Evolutionary conservation across 2,113 vertebrate genomes (phyloP), one percentile per base, ranked within the genome.

Genomic region (Epinephelus fuscoguttatus): DNA sequence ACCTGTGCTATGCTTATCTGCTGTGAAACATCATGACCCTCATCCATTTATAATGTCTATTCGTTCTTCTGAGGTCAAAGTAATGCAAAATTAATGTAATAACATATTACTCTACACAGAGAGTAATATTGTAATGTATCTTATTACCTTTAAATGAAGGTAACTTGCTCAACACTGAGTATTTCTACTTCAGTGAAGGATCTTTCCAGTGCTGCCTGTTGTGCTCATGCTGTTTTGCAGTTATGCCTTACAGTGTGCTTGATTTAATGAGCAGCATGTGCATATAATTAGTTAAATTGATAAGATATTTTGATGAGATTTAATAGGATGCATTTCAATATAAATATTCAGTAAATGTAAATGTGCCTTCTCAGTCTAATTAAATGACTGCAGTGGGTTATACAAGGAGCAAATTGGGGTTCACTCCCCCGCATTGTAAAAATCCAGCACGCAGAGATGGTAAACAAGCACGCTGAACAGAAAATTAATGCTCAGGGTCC

Each of bases 291-390:
- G 64, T 63, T 37, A 79, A 92, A 87, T 90, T 94, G 82, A 87
- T 87, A 79, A 84, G 84, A 85, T 89, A 78, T 89, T 89, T 81
- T 88, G 84, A 89, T 61, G 88, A 85, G 76, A 83, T 89, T 86
- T 83, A 92, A 86, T 87, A 66, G 64, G 90, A 89, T 92, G 75
- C 78, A 67, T 87, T 89, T 88, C 84, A 79, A 82, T 73, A 88
- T 86, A 88, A 88, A 92, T 89, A 93, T 92, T 92, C 86, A 91
- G 73, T 23, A 56, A 72, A 90, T 92, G 78, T 81, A 87, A 92
- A 91, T 85, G 81, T 66, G 71, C 61, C 66, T 72, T 56, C 70
- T n/a, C 49, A 66, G 82, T 66, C 80, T 80, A 89, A 84, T 87
- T 78, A 68, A 85, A 72, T 75, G 63, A 69, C 79, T 78, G 57